A percentile compares a stretch with the other conserved stretches of the same genome.
Evolutionary conservation across 1,140 invertebrate genomes (phyloP).

Genomic region (Scylla paramamosain): DNA sequence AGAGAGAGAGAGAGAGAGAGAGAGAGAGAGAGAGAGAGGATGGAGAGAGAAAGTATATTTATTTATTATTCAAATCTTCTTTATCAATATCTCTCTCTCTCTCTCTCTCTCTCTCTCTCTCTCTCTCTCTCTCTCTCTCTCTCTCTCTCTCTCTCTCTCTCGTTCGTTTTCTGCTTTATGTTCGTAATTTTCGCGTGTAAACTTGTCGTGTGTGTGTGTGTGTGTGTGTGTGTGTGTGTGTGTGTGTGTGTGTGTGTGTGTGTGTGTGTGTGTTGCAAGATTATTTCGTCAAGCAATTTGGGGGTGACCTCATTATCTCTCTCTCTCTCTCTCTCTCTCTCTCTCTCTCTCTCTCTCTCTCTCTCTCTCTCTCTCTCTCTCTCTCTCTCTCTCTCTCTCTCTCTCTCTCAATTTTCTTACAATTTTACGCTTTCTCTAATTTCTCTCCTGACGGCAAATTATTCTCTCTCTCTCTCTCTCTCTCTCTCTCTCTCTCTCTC

Average conservation of each 20-base stretch:
- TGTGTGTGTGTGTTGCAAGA: not conserved
- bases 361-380: constrained; percentile 77
- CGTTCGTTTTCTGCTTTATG: not conserved
- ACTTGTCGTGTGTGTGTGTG: too few species aligned
- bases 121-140: constrained; percentile 5
- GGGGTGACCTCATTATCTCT: too few species aligned
- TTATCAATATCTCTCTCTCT: not conserved
- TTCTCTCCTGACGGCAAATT: not conserved
- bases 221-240: not conserved
- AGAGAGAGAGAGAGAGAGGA: too few species aligned
- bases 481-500: constrained; percentile 65
- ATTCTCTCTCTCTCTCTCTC: too few species aligned
- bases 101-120: not conserved
- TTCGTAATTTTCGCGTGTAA: not conserved
- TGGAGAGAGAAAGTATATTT: not conserved
- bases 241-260: not conserved
- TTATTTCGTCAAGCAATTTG: too few species aligned
- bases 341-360: constrained; percentile 79
- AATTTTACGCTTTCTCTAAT: constrained; percentile 68
- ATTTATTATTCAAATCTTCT: not conserved
- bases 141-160: constrained; percentile 28
- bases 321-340: constrained; percentile 77
- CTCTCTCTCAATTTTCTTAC: too few species aligned
- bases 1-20: too few species aligned
- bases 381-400: constrained; percentile 80